phyloP scores from a whole-genome alignment of 2,888 invertebrate species.

The Acrobasis repandana region DNA sequence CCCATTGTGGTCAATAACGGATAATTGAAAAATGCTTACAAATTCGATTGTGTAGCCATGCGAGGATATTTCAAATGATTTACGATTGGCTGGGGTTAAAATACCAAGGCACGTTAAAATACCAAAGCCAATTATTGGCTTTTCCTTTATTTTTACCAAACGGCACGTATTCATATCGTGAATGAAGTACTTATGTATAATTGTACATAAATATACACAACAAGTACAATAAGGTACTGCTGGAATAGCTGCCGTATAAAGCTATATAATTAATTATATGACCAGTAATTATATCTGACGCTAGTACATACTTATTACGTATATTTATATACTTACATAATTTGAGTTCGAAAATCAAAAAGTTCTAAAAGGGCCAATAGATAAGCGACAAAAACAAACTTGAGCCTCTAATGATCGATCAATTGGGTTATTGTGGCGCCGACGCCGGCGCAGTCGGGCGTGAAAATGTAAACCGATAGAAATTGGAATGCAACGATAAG shows the following conservation, averaged over 20 bases:
- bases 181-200: too few species aligned
- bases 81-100: conserved; percentile 62
- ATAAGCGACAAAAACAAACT: background rate
- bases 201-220: too few species aligned
- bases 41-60: conserved; percentile 73
- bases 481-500: conserved; percentile 68
- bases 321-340: too few species aligned
- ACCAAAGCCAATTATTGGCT: conserved; percentile 45
- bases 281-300: too few species aligned
- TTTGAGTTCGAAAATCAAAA: too few species aligned
- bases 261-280: too few species aligned
- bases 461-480: conserved; percentile 66
- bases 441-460: conserved; percentile 55
- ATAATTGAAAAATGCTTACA: conserved; percentile 80
- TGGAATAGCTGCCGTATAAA: too few species aligned
- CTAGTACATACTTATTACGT: too few species aligned
- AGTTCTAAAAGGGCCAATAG: too few species aligned
- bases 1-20: conserved; percentile 77
- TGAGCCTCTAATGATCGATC: conserved; percentile 53
- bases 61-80: conserved; percentile 69
- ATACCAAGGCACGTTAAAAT: conserved; percentile 49
- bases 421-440: conserved; percentile 48
- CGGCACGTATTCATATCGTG: conserved; percentile 25
- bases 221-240: too few species aligned
- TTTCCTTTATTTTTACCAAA: conserved; percentile 34